phyloP scores from a whole-genome alignment of 2,113 vertebrate genomes.

The Odobenus rosmarus region DNA sequence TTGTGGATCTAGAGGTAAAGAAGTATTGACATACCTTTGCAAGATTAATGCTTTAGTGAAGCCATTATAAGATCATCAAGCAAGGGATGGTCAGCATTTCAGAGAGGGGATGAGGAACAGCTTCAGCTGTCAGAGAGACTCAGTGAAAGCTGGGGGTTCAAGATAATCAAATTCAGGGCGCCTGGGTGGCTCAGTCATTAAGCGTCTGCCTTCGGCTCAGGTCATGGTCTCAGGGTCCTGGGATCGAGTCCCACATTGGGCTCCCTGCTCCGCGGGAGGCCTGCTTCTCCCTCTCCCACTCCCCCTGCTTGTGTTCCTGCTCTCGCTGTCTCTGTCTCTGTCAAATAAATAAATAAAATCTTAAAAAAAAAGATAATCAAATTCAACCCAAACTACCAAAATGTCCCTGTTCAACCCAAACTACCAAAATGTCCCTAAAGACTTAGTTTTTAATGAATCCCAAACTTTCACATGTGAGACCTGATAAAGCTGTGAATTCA shows the following conservation, averaged over 20 bases:
- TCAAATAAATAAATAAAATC: too few species aligned
- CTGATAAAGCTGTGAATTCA: background rate
- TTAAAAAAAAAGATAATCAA: background rate
- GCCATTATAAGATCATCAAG: background rate
- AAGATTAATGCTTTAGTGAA: background rate
- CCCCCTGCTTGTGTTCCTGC: too few species aligned
- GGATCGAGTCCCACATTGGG: too few species aligned
- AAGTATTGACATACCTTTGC: background rate
- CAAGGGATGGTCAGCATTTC: background rate
- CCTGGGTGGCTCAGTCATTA: too few species aligned
- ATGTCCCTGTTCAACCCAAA: background rate
- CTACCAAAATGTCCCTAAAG: background rate
- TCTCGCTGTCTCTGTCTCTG: too few species aligned
- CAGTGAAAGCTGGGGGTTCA: background rate
- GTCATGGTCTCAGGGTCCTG: too few species aligned
- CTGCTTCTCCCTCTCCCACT: too few species aligned
- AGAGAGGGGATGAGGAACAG: background rate
- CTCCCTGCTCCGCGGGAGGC: too few species aligned
- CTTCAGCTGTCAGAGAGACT: background rate
- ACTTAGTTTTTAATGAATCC: constrained; percentile 25
- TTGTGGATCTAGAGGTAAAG: background rate
- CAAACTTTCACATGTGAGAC: background rate
- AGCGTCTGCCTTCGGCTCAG: too few species aligned
- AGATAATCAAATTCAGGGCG: background rate
- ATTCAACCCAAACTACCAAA: constrained; percentile 1